Percentiles rank a stretch among this genome's conserved stretches.
These are phyloP conservation scores for Temnothorax unifasciatus DNA, from an alignment of 2,888 invertebrate species.

Conservation along the genomic window DNA sequence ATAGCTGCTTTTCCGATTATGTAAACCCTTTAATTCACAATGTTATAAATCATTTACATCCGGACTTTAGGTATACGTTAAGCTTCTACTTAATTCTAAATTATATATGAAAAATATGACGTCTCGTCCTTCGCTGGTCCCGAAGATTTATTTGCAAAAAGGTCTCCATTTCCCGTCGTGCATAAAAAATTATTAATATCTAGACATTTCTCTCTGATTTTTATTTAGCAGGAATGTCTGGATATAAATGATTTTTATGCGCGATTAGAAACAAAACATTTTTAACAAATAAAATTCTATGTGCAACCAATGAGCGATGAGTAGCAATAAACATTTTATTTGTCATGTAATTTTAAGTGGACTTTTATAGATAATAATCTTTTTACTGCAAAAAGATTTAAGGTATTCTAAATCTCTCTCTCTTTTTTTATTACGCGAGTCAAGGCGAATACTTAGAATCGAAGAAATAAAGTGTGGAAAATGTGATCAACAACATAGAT, in stretches of 20 bases:
- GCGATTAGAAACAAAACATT: neutral
- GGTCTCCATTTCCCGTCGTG: neutral
- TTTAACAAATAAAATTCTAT: neutral
- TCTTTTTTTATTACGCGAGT: constrained; percentile 6
- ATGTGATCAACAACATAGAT: constrained; percentile 29
- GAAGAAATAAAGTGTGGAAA: constrained; percentile 20
- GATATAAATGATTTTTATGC: neutral
- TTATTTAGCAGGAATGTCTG: neutral
- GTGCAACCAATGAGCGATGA: neutral
- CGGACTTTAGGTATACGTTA: neutral
- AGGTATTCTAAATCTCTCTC: constrained; percentile 26
- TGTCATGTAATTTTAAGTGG: neutral
- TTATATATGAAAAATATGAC: constrained; percentile 19
- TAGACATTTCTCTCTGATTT: neutral
- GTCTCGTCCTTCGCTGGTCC: neutral
- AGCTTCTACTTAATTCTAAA: neutral
- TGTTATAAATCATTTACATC: constrained; percentile 30
- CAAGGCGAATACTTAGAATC: neutral
- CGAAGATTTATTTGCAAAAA: constrained; percentile 24
- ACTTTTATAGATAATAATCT: constrained; percentile 21
- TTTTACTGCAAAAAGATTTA: constrained; percentile 15
- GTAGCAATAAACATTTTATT: neutral
- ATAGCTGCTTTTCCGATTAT: constrained; percentile 25
- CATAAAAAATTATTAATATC: constrained; percentile 7
- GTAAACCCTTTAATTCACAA: constrained; percentile 25